phyloP scores from a whole-genome alignment of 2,888 invertebrate genomes.

The Pollenia labialis region DNA sequence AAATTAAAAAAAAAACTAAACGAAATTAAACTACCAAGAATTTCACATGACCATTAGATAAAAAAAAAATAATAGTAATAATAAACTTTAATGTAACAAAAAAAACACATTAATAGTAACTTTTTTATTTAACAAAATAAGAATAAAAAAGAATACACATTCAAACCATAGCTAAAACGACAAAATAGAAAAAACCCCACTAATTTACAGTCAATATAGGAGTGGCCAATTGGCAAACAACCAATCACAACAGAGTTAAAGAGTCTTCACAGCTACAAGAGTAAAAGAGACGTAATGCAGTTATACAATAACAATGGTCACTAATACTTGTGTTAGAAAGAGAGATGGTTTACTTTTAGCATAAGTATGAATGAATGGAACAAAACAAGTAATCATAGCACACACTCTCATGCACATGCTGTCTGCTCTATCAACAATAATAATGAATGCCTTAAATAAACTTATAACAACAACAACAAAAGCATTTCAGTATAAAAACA shows the following conservation, averaged over 20 bases:
- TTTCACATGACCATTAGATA: constrained; percentile 44
- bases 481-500: constrained; percentile 24
- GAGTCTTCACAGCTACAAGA: neutral
- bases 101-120: constrained; percentile 12
- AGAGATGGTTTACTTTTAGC: constrained; percentile 28
- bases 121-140: constrained; percentile 26
- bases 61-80: constrained; percentile 32
- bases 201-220: constrained; percentile 67
- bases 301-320: neutral
- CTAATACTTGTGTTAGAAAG: constrained; percentile 40
- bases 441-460: constrained; percentile 25
- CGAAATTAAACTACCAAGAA: constrained; percentile 20
- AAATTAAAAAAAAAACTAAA: constrained; percentile 33
- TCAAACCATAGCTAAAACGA: constrained; percentile 37
- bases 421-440: neutral
- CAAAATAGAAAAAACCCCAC: constrained; percentile 37
- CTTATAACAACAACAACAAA: constrained; percentile 26
- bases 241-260: constrained; percentile 72
- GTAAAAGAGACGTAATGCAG: constrained; percentile 25
- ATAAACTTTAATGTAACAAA: constrained; percentile 63
- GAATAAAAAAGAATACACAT: constrained; percentile 12
- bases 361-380: constrained; percentile 36
- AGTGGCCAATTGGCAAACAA: constrained; percentile 71
- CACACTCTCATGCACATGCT: neutral
- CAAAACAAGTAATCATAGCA: constrained; percentile 13